These are phyloP conservation scores for Sebastes reedi DNA, from an alignment of 2,797 vertebrate genomes.

Conservation along the genomic window DNA sequence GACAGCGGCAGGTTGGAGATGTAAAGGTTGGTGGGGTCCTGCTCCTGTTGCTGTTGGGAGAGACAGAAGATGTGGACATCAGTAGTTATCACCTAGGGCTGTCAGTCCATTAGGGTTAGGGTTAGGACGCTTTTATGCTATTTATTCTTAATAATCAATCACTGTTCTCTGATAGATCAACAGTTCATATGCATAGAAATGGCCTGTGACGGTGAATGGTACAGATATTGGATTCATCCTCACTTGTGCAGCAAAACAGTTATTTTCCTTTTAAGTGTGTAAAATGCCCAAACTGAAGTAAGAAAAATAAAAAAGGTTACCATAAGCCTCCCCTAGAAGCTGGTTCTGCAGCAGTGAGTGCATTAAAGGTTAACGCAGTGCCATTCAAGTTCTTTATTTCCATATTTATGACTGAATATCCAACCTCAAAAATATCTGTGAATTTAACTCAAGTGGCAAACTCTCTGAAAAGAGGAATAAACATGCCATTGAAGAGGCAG, in stretches of 20 bases:
- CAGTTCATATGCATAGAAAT: not conserved
- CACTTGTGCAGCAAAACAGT: not conserved
- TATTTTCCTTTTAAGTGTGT: not conserved
- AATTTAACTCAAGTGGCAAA: conserved; percentile 39
- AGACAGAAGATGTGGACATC: conserved; percentile 1
- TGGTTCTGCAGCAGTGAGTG: conserved; percentile 24
- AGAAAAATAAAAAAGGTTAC: not conserved
- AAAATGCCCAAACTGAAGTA: conserved; percentile 10
- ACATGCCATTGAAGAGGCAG: conserved; percentile 50
- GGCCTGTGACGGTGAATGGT: too few species aligned
- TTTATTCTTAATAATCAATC: not conserved
- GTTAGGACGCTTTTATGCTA: not conserved
- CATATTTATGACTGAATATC: conserved; percentile 44
- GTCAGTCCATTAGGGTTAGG: too few species aligned
- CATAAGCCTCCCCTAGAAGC: conserved; percentile 2
- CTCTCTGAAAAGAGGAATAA: conserved; percentile 31
- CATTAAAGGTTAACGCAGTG: conserved; percentile 27
- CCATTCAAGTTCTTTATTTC: conserved; percentile 29
- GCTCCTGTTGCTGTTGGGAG: conserved; percentile 93
- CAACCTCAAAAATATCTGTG: conserved; percentile 31
- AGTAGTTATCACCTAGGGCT: not conserved
- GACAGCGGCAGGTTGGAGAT: conserved; percentile 98
- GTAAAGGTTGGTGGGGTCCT: conserved; percentile 98
- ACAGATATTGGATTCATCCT: not conserved
- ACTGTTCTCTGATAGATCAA: not conserved